Evolutionary conservation across 1,140 invertebrate genomes (phyloP), one percentile per base, ranked within the genome.

Genomic region (Argopecten irradians): DNA sequence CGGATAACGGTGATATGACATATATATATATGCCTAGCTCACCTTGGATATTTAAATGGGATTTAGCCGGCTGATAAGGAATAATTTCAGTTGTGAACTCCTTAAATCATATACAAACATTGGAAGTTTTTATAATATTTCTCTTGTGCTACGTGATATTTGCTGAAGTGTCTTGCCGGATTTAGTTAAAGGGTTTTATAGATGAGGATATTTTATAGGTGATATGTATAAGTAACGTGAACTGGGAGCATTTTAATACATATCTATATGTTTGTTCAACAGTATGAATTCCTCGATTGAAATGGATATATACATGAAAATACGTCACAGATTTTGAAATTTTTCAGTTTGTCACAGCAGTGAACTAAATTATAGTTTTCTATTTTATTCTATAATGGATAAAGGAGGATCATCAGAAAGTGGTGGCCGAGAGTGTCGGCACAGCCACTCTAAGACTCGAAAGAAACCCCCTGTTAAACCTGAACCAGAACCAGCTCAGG

Each of bases 31-130:
- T n/a, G 22, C 55, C 7, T 19, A 3, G 43, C 43, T 71, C 55
- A 71, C 55, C 55, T n/a, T 71, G 55, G 55, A 71, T 71, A 71
- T 71, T 71, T 71, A 71, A 71, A 71, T 28, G 55, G 55, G 55
- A 71, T 71, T 71, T 71, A 71, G 22, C 28, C n/a, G 22, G n/a
- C 55, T 71, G 55, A 71, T 71, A 71, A 71, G 55, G 55, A 71
- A 71, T 71, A 14, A 46, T 46, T 46, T 19, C 22, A 28, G 55
- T 71, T 71, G 55, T 71, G 55, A 71, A 71, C 55, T 28, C 55
- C 55, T 71, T 71, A 71, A 71, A 28, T 71, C 55, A 71, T 71
- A 16, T 71, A 28, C 22, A 71, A 71, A 71, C 55, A 71, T 1
- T 71, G n/a, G 55, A 28, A 71, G 55, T 71, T 71, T 71, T 71